Conservation (phyloP, 1,140 invertebrate species). For the Nephila pilipes region DNA sequence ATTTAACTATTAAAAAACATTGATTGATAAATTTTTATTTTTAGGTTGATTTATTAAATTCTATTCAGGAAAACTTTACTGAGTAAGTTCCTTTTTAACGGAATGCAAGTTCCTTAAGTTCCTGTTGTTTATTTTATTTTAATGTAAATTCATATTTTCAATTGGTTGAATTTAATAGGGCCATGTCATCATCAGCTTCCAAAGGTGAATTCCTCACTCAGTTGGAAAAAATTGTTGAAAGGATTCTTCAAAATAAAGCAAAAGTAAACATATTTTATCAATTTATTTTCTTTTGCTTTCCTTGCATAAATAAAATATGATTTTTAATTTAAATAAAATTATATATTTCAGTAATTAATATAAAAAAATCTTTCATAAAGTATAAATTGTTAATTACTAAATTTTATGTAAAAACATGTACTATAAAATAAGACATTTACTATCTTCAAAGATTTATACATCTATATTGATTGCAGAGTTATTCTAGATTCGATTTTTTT, state of each 20-base stretch:
- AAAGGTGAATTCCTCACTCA: constrained; percentile 94
- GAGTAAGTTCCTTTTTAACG: constrained; percentile 85
- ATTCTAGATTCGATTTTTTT: too few species aligned
- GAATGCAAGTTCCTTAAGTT: too few species aligned
- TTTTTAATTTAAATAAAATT: too few species aligned
- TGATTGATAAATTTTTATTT: background rate
- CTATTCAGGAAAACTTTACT: constrained; percentile 95
- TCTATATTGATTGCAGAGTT: too few species aligned
- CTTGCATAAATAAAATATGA: background rate
- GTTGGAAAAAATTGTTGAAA: constrained; percentile 92
- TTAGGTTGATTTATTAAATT: constrained; percentile 89
- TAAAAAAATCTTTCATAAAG: too few species aligned
- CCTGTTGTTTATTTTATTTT: too few species aligned
- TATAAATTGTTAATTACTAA: too few species aligned
- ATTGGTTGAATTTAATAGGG: constrained; percentile 79
- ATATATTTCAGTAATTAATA: too few species aligned
- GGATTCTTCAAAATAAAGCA: constrained; percentile 89
- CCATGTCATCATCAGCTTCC: constrained; percentile 81
- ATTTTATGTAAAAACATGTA: background rate
- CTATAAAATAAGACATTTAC: too few species aligned
- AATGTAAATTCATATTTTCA: background rate
- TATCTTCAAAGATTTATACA: too few species aligned
- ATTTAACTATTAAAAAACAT: background rate
- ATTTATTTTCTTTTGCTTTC: background rate
- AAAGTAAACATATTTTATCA: constrained; percentile 85